phyloP scores from a whole-genome alignment of 1,140 invertebrate genomes.

The Globodera ellingtonae region DNA sequence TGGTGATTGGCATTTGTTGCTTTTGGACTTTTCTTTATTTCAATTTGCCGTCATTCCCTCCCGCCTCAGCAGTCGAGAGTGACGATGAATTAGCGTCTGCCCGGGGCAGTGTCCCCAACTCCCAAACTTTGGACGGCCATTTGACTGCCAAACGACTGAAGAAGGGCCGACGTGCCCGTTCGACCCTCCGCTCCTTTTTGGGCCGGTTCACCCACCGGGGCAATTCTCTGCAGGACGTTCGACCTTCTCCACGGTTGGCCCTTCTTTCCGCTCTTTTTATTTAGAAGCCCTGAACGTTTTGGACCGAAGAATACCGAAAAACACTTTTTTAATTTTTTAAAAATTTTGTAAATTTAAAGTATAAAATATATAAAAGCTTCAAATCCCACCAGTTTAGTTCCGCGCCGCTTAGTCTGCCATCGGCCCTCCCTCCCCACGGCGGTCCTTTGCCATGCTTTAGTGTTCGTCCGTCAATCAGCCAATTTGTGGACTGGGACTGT shows the following conservation, averaged over 20 bases:
- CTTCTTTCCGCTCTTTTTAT: background rate
- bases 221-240: slow-evolving; percentile 72
- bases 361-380: no score
- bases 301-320: no score
- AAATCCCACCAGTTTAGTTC: slow-evolving; percentile 64
- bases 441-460: slow-evolving; percentile 35
- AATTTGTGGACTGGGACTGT: slow-evolving; percentile 76
- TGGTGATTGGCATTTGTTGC: slow-evolving; percentile 1
- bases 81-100: slow-evolving; percentile 58
- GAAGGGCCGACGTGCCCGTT: slow-evolving; percentile 56
- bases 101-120: slow-evolving; percentile 34
- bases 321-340: no score
- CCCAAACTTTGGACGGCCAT: slow-evolving; percentile 30
- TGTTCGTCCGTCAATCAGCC: slow-evolving; percentile 60
- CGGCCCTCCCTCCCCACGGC: slow-evolving; percentile 22
- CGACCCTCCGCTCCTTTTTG: slow-evolving; percentile 55
- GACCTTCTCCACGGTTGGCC: slow-evolving; percentile 59
- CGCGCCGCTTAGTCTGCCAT: slow-evolving; percentile 72
- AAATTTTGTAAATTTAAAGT: no score
- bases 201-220: slow-evolving; percentile 73
- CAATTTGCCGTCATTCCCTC: background rate
- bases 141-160: slow-evolving; percentile 45
- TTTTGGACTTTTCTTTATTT: background rate
- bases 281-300: no score
- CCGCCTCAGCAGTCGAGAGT: slow-evolving; percentile 55